Conservation (phyloP, 2,888 invertebrate species). For the Eristalinus sepulchralis region DNA sequence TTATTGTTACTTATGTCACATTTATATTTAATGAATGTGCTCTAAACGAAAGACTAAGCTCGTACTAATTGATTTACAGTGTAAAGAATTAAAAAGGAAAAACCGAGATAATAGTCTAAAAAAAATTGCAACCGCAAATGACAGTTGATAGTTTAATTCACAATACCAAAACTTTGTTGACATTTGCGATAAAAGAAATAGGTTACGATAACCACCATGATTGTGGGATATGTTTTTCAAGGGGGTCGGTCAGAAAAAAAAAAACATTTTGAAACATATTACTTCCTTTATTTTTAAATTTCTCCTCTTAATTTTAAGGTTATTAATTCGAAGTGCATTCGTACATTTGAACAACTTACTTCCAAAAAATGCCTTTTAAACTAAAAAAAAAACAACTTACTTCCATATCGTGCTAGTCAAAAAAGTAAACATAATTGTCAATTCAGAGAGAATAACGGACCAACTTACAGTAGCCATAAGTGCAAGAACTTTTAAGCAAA, state of each 20-base stretch:
- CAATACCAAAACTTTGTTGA: constrained; percentile 41
- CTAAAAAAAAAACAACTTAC: no score
- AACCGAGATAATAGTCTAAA: constrained; percentile 51
- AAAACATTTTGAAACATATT: no score
- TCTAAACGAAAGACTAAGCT: constrained; percentile 35
- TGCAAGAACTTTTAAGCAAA: no score
- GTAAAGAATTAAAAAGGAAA: constrained; percentile 43
- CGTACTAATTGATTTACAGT: constrained; percentile 22
- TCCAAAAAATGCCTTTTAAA: no score
- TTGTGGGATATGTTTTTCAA: neutral
- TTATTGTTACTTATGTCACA: constrained; percentile 8
- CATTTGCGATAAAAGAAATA: constrained; percentile 5
- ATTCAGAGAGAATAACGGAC: no score
- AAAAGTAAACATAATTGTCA: no score
- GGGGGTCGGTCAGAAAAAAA: neutral
- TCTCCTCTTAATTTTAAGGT: no score
- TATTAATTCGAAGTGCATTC: no score
- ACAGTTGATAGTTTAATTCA: constrained; percentile 43
- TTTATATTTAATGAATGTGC: constrained; percentile 2
- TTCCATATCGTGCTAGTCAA: no score
- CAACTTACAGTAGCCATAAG: no score
- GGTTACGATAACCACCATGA: constrained; percentile 38
- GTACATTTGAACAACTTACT: no score
- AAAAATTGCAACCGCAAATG: constrained; percentile 33
- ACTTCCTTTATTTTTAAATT: neutral